Percentiles rank a stretch among this genome's conserved stretches.
These are phyloP conservation scores for Thymelicus acteon DNA, from an alignment of 2,888 invertebrate species.

Conservation along the genomic window DNA sequence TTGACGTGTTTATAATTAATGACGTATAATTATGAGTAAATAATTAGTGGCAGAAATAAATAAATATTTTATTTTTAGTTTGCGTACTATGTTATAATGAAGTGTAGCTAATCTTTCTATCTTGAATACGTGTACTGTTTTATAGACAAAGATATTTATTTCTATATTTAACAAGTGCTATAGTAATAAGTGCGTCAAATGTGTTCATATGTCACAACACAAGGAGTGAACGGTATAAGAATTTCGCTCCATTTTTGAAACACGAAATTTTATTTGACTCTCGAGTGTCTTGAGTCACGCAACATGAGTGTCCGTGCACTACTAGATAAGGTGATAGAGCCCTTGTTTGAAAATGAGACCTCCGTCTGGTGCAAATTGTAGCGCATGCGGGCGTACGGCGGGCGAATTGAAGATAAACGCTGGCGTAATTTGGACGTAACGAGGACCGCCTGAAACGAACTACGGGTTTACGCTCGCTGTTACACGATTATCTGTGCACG, in stretches of 20 bases:
- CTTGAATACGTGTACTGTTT: too few relatives aligned
- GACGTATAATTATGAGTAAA: too few relatives aligned
- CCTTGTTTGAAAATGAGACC: conserved; percentile 14
- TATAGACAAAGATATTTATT: too few relatives aligned
- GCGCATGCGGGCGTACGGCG: conserved; percentile 24
- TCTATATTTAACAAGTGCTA: too few relatives aligned
- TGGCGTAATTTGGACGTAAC: conserved; percentile 33
- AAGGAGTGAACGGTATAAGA: too few relatives aligned
- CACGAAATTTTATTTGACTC: neutral
- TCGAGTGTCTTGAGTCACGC: neutral
- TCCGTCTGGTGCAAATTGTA: conserved; percentile 36
- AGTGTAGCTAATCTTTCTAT: too few relatives aligned
- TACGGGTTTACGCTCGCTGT: conserved; percentile 28
- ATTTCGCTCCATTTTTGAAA: neutral
- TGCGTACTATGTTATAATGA: too few relatives aligned
- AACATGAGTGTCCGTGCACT: neutral
- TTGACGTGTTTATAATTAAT: too few relatives aligned
- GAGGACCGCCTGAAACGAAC: conserved; percentile 34
- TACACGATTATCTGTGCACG: conserved; percentile 18
- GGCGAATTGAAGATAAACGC: conserved; percentile 36
- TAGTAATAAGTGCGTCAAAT: too few relatives aligned
- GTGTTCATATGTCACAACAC: too few relatives aligned
- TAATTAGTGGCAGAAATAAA: too few relatives aligned
- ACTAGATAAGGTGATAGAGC: conserved; percentile 20
- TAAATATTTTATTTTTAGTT: too few relatives aligned